Base-by-base conservation (phyloP, 2,888 invertebrate species). In the Drosophila bunnanda region DNA sequence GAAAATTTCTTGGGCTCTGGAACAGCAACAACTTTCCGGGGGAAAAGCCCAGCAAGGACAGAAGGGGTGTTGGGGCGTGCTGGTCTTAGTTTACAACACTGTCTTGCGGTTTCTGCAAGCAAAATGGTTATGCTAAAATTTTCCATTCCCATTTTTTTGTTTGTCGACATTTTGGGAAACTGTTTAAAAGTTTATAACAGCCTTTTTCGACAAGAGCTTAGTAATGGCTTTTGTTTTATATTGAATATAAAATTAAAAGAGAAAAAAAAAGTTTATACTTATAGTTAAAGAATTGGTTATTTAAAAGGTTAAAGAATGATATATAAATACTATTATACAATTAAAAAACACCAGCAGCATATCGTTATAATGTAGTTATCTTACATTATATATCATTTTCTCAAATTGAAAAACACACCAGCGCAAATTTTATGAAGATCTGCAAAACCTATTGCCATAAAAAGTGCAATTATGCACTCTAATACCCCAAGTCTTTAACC, bases 101-200 rank as follows among this genome's bases (percentile, higher is more conserved):
- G 77, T 77, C 82, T 87, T 88, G 83, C 61, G 89, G 83, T 88
- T 77, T 85, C 75, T 81, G 84, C 87, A 88, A 88, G 87, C 70
- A 87, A 83, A 88, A 83, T 87, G 89, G 82, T 88, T 78, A 79
- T 87, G 89, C 84, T 73, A 76, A 82, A 80, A 78, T 88, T 76
- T 67, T 44, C 48, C 66, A 57, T 38, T 46, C 39, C 53, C 66
- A 48, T 72, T 76, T 58, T 73, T 53, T 38, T 55, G 61, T 41
- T 39, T 36, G 25, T 60, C 43, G 64, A 55, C 52, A 38, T 61
- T 61, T 61, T 25, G 13, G 28, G 13, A 43, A 64, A 71, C 61
- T 41, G 38, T 32, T 75, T 46, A 52, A 66, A 71, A 71, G 52
- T 71, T 71, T 56, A 15, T 17, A 44, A 52, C 39, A 39, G 57